Percentiles rank a stretch among this genome's conserved stretches.
These are phyloP conservation scores for Hippoglossus hippoglossus DNA, from an alignment of 2,797 vertebrate genomes.

Conservation along the genomic window DNA sequence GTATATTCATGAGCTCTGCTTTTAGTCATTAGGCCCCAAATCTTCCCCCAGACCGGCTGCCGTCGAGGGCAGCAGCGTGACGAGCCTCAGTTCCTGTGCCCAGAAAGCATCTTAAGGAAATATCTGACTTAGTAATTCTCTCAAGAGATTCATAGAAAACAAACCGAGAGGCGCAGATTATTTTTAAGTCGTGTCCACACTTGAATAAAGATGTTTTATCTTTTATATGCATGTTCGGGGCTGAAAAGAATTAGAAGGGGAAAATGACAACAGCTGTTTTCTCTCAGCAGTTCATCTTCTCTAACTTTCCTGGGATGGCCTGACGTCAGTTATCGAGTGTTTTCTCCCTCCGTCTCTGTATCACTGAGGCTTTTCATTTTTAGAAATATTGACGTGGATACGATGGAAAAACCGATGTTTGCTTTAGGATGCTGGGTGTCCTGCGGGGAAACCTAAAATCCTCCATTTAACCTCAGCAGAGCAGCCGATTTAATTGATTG, in stretches of 20 bases:
- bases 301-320: not conserved
- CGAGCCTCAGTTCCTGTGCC: slow-evolving; percentile 34
- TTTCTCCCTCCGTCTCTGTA: not conserved
- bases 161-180: slow-evolving; percentile 8
- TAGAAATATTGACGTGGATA: not conserved
- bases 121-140: slow-evolving; percentile 14
- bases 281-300: slow-evolving; percentile 17
- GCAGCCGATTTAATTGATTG: not conserved
- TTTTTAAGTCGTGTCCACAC: not conserved
- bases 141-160: slow-evolving; percentile 22
- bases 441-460: not conserved
- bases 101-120: slow-evolving; percentile 35
- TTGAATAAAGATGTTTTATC: too few species aligned
- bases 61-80: slow-evolving; percentile 43
- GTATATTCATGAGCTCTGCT: slow-evolving; percentile 64
- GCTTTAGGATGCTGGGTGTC: not conserved
- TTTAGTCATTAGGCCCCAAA: slow-evolving; percentile 62
- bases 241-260: too few species aligned
- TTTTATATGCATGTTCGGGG: too few species aligned
- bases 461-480: not conserved
- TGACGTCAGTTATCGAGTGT: not conserved
- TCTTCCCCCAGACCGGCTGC: slow-evolving; percentile 37
- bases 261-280: too few species aligned
- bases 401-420: not conserved
- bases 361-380: not conserved